phyloP scores from a whole-genome alignment of 1,140 invertebrate genomes.

The Dinoponera quadriceps region DNA sequence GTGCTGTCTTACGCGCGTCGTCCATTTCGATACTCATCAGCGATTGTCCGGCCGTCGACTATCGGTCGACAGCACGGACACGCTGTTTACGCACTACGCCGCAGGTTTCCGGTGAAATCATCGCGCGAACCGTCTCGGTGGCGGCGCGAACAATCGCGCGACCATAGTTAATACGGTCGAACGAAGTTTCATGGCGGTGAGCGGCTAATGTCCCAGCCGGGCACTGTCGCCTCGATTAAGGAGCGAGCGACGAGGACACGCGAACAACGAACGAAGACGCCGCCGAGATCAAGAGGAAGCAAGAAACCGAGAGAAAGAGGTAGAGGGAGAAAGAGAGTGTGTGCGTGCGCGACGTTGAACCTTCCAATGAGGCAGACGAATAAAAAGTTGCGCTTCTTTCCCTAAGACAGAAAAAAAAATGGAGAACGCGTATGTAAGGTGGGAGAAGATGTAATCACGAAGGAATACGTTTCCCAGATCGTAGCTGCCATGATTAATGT shows the following conservation, averaged over 20 bases:
- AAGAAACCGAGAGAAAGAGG: background rate
- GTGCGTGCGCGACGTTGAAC: slow-evolving; percentile 37
- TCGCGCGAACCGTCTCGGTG: slow-evolving; percentile 49
- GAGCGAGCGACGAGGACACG: slow-evolving; percentile 47
- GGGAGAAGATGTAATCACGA: slow-evolving; percentile 1
- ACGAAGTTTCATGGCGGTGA: slow-evolving; percentile 65
- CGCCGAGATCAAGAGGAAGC: slow-evolving; percentile 23
- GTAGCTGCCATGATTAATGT: slow-evolving; percentile 39
- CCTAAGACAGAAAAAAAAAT: slow-evolving; percentile 25
- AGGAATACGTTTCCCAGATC: slow-evolving; percentile 78
- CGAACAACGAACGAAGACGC: slow-evolving; percentile 29
- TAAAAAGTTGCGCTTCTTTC: slow-evolving; percentile 38
- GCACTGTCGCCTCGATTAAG: slow-evolving; percentile 67
- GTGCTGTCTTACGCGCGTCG: background rate
- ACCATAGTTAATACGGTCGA: slow-evolving; percentile 68
- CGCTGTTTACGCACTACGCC: slow-evolving; percentile 64
- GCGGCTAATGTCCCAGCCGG: slow-evolving; percentile 48
- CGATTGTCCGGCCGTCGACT: slow-evolving; percentile 35
- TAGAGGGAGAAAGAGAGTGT: slow-evolving; percentile 8
- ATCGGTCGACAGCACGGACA: slow-evolving; percentile 58
- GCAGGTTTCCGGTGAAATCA: slow-evolving; percentile 71
- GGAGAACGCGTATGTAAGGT: background rate
- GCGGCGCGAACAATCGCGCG: slow-evolving; percentile 59
- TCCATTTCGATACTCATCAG: slow-evolving; percentile 59
- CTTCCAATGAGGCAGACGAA: slow-evolving; percentile 25